A percentile compares a stretch with the other conserved stretches of the same genome.
Conservation (phyloP, 64 coral and sea anemone genomes). For the Pocillopora verrucosa region DNA sequence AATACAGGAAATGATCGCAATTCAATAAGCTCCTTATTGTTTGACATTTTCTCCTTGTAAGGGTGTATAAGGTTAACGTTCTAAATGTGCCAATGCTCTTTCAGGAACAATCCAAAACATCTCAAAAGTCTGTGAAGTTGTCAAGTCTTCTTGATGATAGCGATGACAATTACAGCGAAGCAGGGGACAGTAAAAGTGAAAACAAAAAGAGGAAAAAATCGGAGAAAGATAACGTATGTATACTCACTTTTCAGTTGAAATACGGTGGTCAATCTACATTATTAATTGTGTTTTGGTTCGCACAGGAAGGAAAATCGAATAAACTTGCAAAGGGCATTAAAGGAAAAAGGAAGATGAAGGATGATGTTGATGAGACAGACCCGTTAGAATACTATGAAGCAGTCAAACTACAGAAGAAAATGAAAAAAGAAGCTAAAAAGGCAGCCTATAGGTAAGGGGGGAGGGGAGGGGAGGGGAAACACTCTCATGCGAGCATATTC, state of each 20-base stretch:
- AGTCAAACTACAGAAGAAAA: constrained; percentile 71
- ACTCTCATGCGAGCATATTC: background rate
- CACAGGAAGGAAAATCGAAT: background rate
- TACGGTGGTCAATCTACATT: background rate
- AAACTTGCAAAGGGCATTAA: constrained; percentile 17
- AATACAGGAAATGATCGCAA: no score
- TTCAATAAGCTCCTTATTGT: no score
- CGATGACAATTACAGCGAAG: background rate
- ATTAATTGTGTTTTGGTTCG: background rate
- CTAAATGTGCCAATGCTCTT: background rate
- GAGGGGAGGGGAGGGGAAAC: background rate
- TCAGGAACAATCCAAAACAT: background rate
- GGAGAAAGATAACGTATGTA: constrained; percentile 12
- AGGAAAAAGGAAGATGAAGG: constrained; percentile 54
- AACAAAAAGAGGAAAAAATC: no score
- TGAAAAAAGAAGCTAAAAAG: constrained; percentile 61
- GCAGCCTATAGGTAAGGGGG: constrained; percentile 49
- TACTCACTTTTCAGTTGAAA: background rate
- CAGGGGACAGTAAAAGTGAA: background rate
- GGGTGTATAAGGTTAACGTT: background rate
- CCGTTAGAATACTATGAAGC: constrained; percentile 84
- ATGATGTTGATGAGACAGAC: constrained; percentile 37
- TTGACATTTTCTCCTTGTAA: no score
- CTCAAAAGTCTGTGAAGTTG: constrained; percentile 36
- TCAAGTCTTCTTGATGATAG: constrained; percentile 52